Evolutionary conservation across 2,113 vertebrate species (phyloP).

Genomic region (Sitta europaea): DNA sequence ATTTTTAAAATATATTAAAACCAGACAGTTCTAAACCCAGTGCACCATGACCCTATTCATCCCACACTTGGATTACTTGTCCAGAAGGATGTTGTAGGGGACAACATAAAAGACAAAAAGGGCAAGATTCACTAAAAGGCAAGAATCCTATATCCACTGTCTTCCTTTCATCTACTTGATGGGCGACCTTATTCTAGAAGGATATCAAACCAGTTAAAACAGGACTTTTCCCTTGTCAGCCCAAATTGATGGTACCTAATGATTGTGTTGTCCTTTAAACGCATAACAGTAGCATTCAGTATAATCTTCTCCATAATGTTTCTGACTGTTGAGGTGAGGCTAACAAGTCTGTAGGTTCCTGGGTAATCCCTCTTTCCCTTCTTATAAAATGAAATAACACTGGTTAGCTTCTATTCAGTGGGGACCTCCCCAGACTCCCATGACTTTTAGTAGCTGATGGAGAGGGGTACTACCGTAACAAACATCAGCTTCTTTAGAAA

Average conservation of each 20-base stretch:
- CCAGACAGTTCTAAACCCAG: background rate
- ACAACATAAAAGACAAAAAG: background rate
- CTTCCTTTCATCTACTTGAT: background rate
- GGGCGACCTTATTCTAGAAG: background rate
- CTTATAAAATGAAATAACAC: rapidly evolving
- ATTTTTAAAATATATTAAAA: background rate
- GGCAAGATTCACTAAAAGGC: background rate
- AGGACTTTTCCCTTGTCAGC: background rate
- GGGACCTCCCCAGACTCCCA: background rate
- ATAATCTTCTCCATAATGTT: background rate
- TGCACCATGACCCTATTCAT: background rate
- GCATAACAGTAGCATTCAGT: background rate
- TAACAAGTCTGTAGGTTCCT: background rate
- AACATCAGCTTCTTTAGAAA: background rate
- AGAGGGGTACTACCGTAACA: rapidly evolving
- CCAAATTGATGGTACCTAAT: background rate
- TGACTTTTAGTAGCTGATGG: background rate
- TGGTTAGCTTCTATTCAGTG: background rate
- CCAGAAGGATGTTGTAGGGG: background rate
- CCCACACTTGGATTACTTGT: background rate
- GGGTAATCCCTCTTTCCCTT: background rate
- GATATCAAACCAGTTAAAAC: background rate
- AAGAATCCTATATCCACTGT: background rate
- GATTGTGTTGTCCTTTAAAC: background rate
- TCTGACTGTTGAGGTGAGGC: background rate